phyloP scores from a whole-genome alignment of 2,888 invertebrate genomes.

The Drosophila koepferae region DNA sequence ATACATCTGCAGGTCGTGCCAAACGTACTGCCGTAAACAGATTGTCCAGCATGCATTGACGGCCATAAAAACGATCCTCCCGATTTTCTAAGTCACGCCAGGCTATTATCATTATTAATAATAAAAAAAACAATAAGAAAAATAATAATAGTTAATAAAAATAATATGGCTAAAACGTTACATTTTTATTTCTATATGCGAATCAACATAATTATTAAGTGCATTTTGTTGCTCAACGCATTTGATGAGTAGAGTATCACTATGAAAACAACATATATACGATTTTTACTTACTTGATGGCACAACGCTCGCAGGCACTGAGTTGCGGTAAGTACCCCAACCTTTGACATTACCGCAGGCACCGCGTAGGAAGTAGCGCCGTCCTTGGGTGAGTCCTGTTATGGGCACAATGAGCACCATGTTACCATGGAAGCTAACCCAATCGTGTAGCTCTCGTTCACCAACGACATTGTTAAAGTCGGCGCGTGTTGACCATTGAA shows the following conservation, averaged over 20 bases:
- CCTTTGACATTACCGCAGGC: constrained; percentile 97
- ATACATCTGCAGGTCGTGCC: constrained; percentile 87
- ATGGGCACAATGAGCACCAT: constrained; percentile 86
- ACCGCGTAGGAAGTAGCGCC: constrained; percentile 95
- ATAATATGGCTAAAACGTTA: too few relatives aligned
- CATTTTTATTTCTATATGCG: too few relatives aligned
- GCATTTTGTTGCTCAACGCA: too few relatives aligned
- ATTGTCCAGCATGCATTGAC: constrained; percentile 90
- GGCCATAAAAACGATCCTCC: constrained; percentile 89
- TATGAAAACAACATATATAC: too few relatives aligned
- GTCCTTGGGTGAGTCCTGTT: constrained; percentile 93
- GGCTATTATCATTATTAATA: constrained; percentile 86
- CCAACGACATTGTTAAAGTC: constrained; percentile 94
- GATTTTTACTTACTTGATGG: constrained; percentile 91
- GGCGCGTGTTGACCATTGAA: constrained; percentile 96
- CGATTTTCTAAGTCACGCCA: constrained; percentile 94
- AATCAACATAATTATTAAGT: too few relatives aligned
- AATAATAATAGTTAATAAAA: neutral
- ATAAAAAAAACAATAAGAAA: neutral
- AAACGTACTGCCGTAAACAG: constrained; percentile 90
- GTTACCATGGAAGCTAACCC: constrained; percentile 85
- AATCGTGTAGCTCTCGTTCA: constrained; percentile 90
- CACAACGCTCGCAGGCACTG: constrained; percentile 93
- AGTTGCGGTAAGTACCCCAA: constrained; percentile 91
- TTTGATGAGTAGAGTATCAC: too few relatives aligned